phyloP scores from a whole-genome alignment of 2,888 invertebrate species.

The Serripes groenlandicus region DNA sequence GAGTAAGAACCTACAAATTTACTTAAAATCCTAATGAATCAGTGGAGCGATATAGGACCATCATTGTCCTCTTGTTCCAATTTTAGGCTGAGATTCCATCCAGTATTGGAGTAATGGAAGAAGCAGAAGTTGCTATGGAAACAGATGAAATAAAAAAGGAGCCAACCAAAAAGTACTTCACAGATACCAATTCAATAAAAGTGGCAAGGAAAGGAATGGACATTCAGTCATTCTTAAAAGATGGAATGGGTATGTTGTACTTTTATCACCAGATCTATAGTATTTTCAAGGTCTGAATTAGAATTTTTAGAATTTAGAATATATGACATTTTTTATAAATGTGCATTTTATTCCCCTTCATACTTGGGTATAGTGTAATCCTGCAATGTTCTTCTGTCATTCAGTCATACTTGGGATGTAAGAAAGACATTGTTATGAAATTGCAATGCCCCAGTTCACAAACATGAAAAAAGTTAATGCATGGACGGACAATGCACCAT shows the following conservation, averaged over 20 bases:
- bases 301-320: too few relatives aligned
- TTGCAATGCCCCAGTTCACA: too few relatives aligned
- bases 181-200: slow-evolving; percentile 97
- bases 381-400: too few relatives aligned
- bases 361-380: too few relatives aligned
- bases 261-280: not conserved
- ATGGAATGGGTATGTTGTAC: slow-evolving; percentile 95
- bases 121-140: slow-evolving; percentile 88
- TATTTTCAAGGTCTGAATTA: too few relatives aligned
- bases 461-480: too few relatives aligned
- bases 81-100: slow-evolving; percentile 96
- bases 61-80: not conserved
- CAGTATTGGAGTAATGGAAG: slow-evolving; percentile 92
- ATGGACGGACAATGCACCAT: too few relatives aligned
- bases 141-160: slow-evolving; percentile 82
- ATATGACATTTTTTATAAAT: too few relatives aligned
- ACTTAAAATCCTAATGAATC: not conserved
- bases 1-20: too few relatives aligned
- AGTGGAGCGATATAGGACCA: not conserved
- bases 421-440: too few relatives aligned
- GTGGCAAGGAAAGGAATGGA: slow-evolving; percentile 96
- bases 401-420: too few relatives aligned
- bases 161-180: slow-evolving; percentile 89
- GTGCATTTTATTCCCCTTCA: too few relatives aligned
- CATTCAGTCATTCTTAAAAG: slow-evolving; percentile 96